Conservation (phyloP, 1,140 invertebrate species). For the Drosophila insularis region DNA sequence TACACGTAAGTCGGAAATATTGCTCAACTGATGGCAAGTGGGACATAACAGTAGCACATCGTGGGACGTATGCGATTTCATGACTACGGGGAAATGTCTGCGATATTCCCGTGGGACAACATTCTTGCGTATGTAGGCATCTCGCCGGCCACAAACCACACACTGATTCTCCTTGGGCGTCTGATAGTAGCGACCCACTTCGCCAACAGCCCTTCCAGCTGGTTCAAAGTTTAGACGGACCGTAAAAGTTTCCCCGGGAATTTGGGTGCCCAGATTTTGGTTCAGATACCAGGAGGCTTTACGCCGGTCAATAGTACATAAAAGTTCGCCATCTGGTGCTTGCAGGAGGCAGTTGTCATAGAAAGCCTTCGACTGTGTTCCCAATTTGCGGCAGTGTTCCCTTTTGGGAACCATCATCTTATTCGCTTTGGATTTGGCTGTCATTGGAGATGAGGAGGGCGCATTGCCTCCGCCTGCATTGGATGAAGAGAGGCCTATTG, state of each 20-base stretch:
- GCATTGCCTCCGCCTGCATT: background rate
- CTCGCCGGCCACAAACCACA: constrained; percentile 89
- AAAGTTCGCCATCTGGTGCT: constrained; percentile 90
- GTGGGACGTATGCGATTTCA: constrained; percentile 93
- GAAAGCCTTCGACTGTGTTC: constrained; percentile 86
- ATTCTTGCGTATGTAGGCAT: constrained; percentile 90
- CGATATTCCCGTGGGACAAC: constrained; percentile 93
- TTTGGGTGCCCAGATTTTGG: constrained; percentile 86
- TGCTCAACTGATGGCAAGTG: constrained; percentile 89
- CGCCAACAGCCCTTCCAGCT: constrained; percentile 87
- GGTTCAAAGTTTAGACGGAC: constrained; percentile 92
- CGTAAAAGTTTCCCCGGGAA: constrained; percentile 88
- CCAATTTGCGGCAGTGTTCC: constrained; percentile 45
- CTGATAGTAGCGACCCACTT: constrained; percentile 89
- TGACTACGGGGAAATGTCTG: constrained; percentile 90
- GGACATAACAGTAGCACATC: constrained; percentile 91
- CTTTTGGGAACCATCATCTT: constrained; percentile 24
- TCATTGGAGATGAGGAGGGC: background rate
- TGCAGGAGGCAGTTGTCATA: constrained; percentile 92
- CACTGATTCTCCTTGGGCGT: constrained; percentile 91
- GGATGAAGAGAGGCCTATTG: constrained; percentile 2
- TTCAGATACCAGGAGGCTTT: constrained; percentile 91
- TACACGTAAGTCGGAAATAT: constrained; percentile 86
- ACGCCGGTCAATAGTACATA: constrained; percentile 91
- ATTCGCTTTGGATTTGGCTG: constrained; percentile 14